Percentiles rank a stretch among this genome's conserved stretches.
Evolutionary conservation across 2,113 vertebrate genomes (phyloP).

Genomic region (Rhinogobius similis): DNA sequence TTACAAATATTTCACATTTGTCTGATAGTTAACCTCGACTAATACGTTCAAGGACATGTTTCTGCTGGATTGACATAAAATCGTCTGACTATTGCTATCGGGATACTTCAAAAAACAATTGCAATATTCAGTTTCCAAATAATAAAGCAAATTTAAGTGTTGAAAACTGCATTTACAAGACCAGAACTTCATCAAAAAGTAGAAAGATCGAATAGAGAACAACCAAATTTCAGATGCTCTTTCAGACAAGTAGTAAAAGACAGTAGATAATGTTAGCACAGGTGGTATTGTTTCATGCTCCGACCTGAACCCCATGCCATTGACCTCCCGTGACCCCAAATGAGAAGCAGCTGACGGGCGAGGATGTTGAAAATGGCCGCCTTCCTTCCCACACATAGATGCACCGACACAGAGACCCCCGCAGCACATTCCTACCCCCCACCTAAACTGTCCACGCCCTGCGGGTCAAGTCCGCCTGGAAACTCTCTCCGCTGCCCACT

Average conservation of each 20-base stretch:
- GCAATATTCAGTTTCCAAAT: too few species aligned
- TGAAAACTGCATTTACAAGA: too few species aligned
- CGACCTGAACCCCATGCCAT: neutral
- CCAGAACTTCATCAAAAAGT: too few species aligned
- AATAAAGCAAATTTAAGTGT: too few species aligned
- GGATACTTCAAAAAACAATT: too few species aligned
- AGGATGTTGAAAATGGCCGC: constrained; percentile 43
- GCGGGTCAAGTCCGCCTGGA: constrained; percentile 40
- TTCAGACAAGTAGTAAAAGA: neutral
- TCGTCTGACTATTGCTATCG: too few species aligned
- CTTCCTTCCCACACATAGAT: constrained; percentile 38
- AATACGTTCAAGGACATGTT: too few species aligned
- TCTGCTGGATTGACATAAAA: too few species aligned
- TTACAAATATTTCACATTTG: too few species aligned
- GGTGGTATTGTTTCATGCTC: neutral
- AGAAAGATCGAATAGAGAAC: too few species aligned
- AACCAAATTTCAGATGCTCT: too few species aligned
- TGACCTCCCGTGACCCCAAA: constrained; percentile 31
- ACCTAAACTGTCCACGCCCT: constrained; percentile 67
- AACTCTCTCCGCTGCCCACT: constrained; percentile 27
- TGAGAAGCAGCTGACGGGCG: constrained; percentile 32
- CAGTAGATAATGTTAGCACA: neutral
- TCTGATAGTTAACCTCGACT: too few species aligned
- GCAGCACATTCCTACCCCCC: constrained; percentile 59
- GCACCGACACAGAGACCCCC: constrained; percentile 18